Base-by-base conservation (phyloP, 37 sponge, comb jelly and placozoan species). In the Amphimedon queenslandica region DNA sequence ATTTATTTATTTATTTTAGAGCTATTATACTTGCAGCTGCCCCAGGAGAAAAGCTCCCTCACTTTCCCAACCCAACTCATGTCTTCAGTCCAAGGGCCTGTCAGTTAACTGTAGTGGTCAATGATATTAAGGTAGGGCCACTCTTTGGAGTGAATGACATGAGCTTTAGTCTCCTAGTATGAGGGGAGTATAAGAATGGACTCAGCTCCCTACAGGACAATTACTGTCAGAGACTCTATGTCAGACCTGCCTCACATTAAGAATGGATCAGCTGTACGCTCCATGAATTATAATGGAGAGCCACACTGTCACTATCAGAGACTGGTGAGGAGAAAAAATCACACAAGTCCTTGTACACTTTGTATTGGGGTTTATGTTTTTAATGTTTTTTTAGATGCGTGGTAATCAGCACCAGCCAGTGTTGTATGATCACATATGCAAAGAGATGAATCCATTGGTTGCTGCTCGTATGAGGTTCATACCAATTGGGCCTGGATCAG, bases 401-500 rank as follows among this genome's bases (percentile, higher is more conserved):
- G 90, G 90, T 6, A 61, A 65, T 2, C 69, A 80, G 8, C 29
- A 53, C 28, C 87, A 90, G n/a, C n/a, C n/a, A n/a, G n/a, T n/a
- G n/a, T n/a, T n/a, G n/a, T n/a, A n/a, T n/a, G n/a, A n/a, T n/a
- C 95, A 94, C 77, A 83, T 94, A 32, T 94, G 95, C 66, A 94
- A 94, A 67, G 95, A 94, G 84, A 94, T 94, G 95, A 84, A 83
- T 56, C 82, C 92, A 21, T 78, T 94, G 58, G 91, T 87, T 73
- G 84, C 80, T n/a, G n/a, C n/a, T n/a, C n/a, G n/a, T n/a, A n/a
- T n/a, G n/a, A n/a, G n/a, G n/a, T n/a, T n/a, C n/a, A 94, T 94
- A 32, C 95, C 95, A 0, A 65, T 83, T 5, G 53, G 53, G 8
- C 92, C 95, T 24, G 95, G n/a, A n/a, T n/a, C n/a, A n/a, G n/a